Conservation (phyloP, 2,888 invertebrate species). For the Phyto melanocephala region DNA sequence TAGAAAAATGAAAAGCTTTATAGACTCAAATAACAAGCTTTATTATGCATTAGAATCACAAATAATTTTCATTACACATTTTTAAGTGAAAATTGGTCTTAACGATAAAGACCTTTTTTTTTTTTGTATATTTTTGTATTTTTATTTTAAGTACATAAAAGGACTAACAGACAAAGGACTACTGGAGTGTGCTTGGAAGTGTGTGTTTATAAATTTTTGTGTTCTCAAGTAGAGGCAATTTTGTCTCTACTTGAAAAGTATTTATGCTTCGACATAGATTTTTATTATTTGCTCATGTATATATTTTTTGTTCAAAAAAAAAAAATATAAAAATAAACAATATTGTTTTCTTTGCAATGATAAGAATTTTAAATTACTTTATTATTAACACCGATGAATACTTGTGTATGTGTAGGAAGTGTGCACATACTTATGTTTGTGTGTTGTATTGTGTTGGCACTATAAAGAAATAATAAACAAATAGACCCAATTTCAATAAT, state of each 20-base stretch:
- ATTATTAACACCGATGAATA: slow-evolving; percentile 10
- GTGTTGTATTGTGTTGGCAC: not conserved
- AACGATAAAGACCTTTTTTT: slow-evolving; percentile 41
- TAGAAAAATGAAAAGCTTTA: not conserved
- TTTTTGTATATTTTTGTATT: not conserved
- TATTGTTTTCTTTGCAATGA: not conserved
- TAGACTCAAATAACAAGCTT: slow-evolving; percentile 18
- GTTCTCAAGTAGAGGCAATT: not conserved
- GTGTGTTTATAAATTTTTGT: not conserved
- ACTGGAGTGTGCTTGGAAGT: not conserved
- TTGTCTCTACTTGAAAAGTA: not conserved
- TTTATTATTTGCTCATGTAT: slow-evolving; percentile 32
- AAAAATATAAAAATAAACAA: not conserved
- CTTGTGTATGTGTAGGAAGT: not conserved
- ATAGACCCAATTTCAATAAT: not conserved
- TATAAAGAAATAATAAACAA: not conserved
- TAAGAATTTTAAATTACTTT: slow-evolving; percentile 26
- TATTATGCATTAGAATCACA: slow-evolving; percentile 46
- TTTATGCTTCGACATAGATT: slow-evolving; percentile 30
- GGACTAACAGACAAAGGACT: slow-evolving; percentile 1
- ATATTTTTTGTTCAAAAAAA: not conserved
- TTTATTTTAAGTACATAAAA: not conserved
- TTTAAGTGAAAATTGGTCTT: slow-evolving; percentile 38
- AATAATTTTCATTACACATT: slow-evolving; percentile 41
- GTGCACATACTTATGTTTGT: too few species aligned